Percentiles rank a stretch among this genome's conserved stretches.
Conservation (phyloP, 1,140 invertebrate genomes). For the Saccostrea echinata region DNA sequence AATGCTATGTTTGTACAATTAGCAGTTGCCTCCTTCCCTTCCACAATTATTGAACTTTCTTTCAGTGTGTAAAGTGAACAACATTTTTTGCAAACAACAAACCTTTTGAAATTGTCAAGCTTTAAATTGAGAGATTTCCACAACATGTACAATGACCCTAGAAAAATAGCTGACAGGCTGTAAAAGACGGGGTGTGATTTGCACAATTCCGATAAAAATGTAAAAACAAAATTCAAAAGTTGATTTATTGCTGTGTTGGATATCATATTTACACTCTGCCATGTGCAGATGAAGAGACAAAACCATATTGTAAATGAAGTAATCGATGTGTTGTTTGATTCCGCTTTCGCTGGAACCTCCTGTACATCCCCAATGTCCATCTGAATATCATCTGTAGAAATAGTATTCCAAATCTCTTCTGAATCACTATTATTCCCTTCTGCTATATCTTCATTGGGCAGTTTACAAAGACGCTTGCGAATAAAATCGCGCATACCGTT, state of each 20-base stretch:
- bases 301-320: conserved; percentile 5
- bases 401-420: not conserved
- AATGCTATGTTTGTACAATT: conserved; percentile 18
- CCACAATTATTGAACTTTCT: not conserved
- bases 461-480: not conserved
- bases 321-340: not conserved
- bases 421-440: not conserved
- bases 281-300: conserved; percentile 44
- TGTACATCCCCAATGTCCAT: not conserved
- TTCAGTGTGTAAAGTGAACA: conserved; percentile 7
- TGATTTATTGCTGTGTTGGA: conserved; percentile 9
- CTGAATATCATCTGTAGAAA: not conserved
- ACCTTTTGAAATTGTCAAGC: conserved; percentile 45
- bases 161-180: conserved; percentile 28
- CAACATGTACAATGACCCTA: conserved; percentile 36
- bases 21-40: not conserved
- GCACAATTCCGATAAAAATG: not conserved
- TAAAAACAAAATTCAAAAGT: conserved; percentile 16
- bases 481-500: not conserved
- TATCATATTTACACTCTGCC: conserved; percentile 37
- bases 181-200: not conserved
- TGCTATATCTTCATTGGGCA: not conserved
- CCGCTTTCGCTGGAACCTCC: not conserved
- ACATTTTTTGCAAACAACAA: conserved; percentile 54
- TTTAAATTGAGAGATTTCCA: conserved; percentile 13